Evolutionary conservation across 1,140 invertebrate genomes (phyloP).

Genomic region (Hycleus phaleratus): DNA sequence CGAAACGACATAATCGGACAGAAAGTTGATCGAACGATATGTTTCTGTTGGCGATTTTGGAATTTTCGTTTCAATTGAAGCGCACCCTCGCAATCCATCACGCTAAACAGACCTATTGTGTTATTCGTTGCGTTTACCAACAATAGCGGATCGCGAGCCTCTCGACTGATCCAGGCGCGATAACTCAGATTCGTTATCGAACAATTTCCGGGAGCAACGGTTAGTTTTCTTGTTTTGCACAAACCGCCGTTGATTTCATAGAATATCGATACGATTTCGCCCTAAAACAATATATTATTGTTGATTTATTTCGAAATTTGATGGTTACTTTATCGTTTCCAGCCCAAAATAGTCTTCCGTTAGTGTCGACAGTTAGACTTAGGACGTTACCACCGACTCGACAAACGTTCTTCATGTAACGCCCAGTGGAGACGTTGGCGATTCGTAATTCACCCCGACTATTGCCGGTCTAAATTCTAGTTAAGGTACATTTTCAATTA

Average conservation of each 20-base stretch:
- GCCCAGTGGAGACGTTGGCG: slow-evolving; percentile 81
- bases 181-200: slow-evolving; percentile 69
- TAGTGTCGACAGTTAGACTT: slow-evolving; percentile 69
- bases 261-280: slow-evolving; percentile 60
- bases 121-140: slow-evolving; percentile 73
- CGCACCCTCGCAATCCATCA: slow-evolving; percentile 57
- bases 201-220: slow-evolving; percentile 48
- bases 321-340: slow-evolving; percentile 69
- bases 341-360: slow-evolving; percentile 72
- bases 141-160: slow-evolving; percentile 66
- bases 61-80: slow-evolving; percentile 58
- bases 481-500: slow-evolving; percentile 9
- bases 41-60: slow-evolving; percentile 52
- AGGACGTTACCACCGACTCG: slow-evolving; percentile 69
- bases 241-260: slow-evolving; percentile 67
- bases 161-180: slow-evolving; percentile 73
- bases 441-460: slow-evolving; percentile 67
- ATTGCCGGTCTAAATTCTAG: slow-evolving; percentile 58
- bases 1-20: slow-evolving; percentile 79
- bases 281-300: slow-evolving; percentile 41
- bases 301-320: slow-evolving; percentile 1
- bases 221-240: slow-evolving; percentile 60
- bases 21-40: slow-evolving; percentile 67
- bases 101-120: slow-evolving; percentile 62
- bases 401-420: slow-evolving; percentile 64